phyloP scores from a whole-genome alignment of 2,888 invertebrate genomes.

The Sipunculus nudus region DNA sequence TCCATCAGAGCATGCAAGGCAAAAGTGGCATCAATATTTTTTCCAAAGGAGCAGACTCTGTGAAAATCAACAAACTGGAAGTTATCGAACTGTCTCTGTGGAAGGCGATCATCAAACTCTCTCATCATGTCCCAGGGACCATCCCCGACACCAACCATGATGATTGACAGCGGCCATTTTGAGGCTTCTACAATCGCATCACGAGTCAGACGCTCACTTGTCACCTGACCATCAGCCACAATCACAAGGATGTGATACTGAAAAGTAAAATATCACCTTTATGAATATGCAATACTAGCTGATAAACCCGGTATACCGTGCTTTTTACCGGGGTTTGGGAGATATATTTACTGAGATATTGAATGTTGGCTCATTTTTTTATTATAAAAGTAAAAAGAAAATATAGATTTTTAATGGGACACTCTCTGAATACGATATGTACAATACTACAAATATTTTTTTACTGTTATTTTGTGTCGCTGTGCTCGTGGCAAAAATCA shows the following conservation, averaged over 20 bases:
- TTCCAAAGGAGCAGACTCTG: constrained; percentile 54
- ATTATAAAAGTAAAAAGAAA: too few species aligned
- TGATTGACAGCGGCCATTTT: constrained; percentile 68
- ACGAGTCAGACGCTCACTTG: constrained; percentile 67
- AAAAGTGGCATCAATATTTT: constrained; percentile 62
- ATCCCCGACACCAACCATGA: constrained; percentile 70
- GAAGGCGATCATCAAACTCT: constrained; percentile 69
- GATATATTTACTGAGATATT: too few species aligned
- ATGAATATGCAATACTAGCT: too few species aligned
- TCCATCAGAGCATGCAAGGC: constrained; percentile 70
- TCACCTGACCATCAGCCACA: constrained; percentile 70
- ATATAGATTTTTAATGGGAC: too few species aligned
- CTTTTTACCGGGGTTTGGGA: too few species aligned
- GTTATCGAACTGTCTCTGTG: constrained; percentile 69
- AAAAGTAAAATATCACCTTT: constrained; percentile 21
- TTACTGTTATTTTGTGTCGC: too few species aligned
- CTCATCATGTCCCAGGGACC: constrained; percentile 70
- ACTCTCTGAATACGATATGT: too few species aligned
- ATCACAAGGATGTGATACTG: constrained; percentile 70
- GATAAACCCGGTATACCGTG: too few species aligned
- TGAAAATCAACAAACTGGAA: constrained; percentile 70
- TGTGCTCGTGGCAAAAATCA: too few species aligned
- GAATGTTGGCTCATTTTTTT: too few species aligned
- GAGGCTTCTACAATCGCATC: constrained; percentile 70
- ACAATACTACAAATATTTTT: too few species aligned